Conservation (phyloP, 2,888 invertebrate genomes). For the Orchesellides sinensis region DNA sequence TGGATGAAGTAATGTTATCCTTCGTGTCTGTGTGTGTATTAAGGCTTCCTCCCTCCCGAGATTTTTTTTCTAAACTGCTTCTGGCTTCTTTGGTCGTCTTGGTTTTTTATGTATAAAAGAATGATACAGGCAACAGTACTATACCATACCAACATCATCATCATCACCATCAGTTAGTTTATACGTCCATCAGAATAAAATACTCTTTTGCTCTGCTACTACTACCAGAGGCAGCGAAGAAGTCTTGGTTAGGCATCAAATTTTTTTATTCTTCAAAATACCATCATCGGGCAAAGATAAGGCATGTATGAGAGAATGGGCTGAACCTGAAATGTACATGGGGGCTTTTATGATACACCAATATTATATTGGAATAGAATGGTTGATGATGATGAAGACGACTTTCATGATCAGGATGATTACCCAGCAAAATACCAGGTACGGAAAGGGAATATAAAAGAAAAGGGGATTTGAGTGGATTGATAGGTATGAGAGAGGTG, state of each 20-base stretch:
- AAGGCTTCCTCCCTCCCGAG: conserved; percentile 6
- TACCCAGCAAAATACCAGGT: conserved; percentile 8
- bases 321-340: conserved; percentile 7
- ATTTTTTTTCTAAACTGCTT: conserved; percentile 19
- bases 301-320: background rate
- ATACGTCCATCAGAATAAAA: conserved; percentile 27
- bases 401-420: conserved; percentile 1
- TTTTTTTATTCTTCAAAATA: background rate
- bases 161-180: conserved; percentile 13
- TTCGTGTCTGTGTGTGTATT: background rate
- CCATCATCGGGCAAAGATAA: background rate
- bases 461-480: too few species aligned
- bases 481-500: background rate
- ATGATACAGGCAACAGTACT: background rate
- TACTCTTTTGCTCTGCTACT: too few species aligned
- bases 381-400: too few species aligned
- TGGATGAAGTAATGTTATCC: background rate
- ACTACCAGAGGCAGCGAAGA: conserved; percentile 10
- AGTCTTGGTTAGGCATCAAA: background rate
- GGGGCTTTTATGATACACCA: conserved; percentile 8
- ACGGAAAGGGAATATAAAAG: conserved; percentile 8
- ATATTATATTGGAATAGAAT: background rate
- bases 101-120: background rate
- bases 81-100: background rate
- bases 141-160: background rate